These are phyloP conservation scores for Thalassaphorura encarpata DNA, from an alignment of 1,140 invertebrate genomes.

Conservation along the genomic window DNA sequence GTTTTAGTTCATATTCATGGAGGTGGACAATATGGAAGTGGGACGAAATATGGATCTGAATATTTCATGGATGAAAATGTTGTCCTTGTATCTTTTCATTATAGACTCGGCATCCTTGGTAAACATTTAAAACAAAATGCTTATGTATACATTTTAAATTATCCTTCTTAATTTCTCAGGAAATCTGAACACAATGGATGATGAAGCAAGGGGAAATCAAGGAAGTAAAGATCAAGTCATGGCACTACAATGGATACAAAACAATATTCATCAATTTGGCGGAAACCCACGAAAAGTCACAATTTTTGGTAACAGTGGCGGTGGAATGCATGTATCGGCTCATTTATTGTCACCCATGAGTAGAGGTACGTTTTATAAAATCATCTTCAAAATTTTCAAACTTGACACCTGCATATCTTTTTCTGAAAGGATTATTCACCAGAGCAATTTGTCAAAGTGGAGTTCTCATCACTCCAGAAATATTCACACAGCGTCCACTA, in stretches of 20 bases:
- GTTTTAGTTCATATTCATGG: constrained; percentile 1
- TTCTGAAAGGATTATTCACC: constrained; percentile 35
- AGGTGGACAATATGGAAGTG: constrained; percentile 36
- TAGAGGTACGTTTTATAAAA: constrained; percentile 4
- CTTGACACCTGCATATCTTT: neutral
- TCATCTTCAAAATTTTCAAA: neutral
- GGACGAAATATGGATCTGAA: neutral
- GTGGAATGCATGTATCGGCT: neutral
- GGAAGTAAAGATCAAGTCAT: constrained; percentile 48
- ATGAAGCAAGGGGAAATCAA: constrained; percentile 46
- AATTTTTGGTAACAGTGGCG: constrained; percentile 12
- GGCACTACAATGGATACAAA: constrained; percentile 41
- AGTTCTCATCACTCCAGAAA: too few species aligned
- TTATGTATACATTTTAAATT: neutral
- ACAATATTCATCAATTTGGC: constrained; percentile 35
- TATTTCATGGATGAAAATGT: constrained; percentile 18
- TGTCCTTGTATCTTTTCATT: constrained; percentile 1
- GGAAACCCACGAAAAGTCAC: constrained; percentile 16
- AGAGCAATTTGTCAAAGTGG: constrained; percentile 37
- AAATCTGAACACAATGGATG: constrained; percentile 42
- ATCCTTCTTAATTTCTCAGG: constrained; percentile 33
- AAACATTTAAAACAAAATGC: neutral
- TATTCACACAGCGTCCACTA: neutral
- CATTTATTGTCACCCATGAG: constrained; percentile 19
- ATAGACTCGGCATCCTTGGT: constrained; percentile 15